These are phyloP conservation scores for Atrina japonica DNA, from an alignment of 2,888 invertebrate species.

Conservation along the genomic window DNA sequence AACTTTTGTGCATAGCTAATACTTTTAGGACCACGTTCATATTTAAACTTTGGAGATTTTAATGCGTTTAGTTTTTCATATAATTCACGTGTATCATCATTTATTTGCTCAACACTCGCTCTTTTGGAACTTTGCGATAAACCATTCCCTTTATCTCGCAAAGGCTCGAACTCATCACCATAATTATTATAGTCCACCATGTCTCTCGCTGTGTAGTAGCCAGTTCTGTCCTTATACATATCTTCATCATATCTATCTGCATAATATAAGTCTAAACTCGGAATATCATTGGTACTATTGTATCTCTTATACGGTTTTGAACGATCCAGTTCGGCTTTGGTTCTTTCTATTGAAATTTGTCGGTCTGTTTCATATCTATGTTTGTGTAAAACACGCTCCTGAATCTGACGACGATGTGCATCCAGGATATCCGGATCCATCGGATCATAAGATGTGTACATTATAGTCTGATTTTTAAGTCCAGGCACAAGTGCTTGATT, in stretches of 20 bases:
- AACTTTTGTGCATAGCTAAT: slow-evolving; percentile 12
- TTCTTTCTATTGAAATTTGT: slow-evolving; percentile 25
- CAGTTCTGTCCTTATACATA: not conserved
- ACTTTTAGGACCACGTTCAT: slow-evolving; percentile 1
- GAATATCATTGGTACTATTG: not conserved
- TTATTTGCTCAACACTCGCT: not conserved
- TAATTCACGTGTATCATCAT: not conserved
- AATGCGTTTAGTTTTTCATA: slow-evolving; percentile 18
- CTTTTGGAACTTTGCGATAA: not conserved
- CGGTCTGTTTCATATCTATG: slow-evolving; percentile 25
- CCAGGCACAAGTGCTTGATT: not conserved
- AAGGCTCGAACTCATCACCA: not conserved
- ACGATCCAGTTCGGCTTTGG: slow-evolving; percentile 1
- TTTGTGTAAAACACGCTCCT: slow-evolving; percentile 26
- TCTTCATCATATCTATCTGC: not conserved
- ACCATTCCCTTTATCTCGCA: not conserved
- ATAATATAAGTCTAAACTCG: not conserved
- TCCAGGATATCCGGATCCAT: slow-evolving; percentile 14
- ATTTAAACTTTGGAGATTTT: slow-evolving; percentile 14
- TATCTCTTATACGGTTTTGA: not conserved
- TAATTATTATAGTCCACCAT: too few species aligned
- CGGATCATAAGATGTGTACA: slow-evolving; percentile 17
- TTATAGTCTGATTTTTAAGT: slow-evolving; percentile 1
- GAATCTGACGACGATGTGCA: slow-evolving; percentile 21
- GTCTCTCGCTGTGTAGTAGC: not conserved